These are phyloP conservation scores for Tragopan temminckii DNA, from an alignment of 2,797 vertebrate genomes.

Conservation along the genomic window DNA sequence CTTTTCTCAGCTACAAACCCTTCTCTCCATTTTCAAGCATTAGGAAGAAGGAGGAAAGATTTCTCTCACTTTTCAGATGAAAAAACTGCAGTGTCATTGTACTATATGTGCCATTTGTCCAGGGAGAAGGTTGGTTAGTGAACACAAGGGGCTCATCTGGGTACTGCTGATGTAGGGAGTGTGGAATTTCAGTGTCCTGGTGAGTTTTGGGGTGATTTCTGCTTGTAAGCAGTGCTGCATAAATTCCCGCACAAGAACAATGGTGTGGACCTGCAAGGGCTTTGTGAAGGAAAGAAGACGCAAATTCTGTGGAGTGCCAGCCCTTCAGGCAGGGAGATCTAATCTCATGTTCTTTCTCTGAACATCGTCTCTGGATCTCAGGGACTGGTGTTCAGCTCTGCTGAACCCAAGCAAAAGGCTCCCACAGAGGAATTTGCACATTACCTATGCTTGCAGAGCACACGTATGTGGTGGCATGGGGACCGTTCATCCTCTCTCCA, in stretches of 20 bases:
- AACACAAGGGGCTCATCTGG: neutral
- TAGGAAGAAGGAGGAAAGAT: neutral
- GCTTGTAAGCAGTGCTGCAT: neutral
- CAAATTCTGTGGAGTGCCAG: neutral
- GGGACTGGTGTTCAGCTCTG: neutral
- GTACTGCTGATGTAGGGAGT: neutral
- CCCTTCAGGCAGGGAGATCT: neutral
- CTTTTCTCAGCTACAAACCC: neutral
- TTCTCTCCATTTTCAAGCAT: neutral
- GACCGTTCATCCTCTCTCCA: accelerated
- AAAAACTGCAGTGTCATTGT: neutral
- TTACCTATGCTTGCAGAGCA: neutral
- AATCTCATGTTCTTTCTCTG: neutral
- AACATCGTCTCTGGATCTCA: neutral
- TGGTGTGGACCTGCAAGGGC: neutral
- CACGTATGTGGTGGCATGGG: accelerated
- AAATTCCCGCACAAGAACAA: accelerated
- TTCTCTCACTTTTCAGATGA: neutral
- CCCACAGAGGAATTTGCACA: accelerated
- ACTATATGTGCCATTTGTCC: accelerated
- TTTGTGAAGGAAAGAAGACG: neutral
- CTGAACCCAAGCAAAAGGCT: neutral
- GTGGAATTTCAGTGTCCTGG: neutral
- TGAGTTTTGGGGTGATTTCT: neutral
- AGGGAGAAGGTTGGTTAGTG: neutral